phyloP scores from a whole-genome alignment of 1,140 invertebrate genomes.

The Leptinotarsa defecta region DNA sequence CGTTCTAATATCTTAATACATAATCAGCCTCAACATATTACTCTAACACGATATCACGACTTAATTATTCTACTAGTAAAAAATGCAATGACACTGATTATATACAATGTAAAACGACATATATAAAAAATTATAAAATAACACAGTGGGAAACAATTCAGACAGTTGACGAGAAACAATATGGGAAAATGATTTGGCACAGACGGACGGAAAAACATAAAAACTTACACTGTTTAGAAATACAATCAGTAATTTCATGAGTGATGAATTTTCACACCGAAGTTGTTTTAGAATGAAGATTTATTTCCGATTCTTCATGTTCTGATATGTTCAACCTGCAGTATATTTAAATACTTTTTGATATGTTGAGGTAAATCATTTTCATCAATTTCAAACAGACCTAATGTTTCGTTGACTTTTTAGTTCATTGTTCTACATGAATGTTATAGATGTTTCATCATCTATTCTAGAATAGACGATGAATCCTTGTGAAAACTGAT shows the following conservation, averaged over 20 bases:
- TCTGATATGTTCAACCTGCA: constrained; percentile 32
- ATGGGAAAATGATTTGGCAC: constrained; percentile 24
- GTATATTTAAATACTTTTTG: constrained; percentile 29
- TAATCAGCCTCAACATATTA: constrained; percentile 45
- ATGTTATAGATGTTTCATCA: too few relatives aligned
- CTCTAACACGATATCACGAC: constrained; percentile 34
- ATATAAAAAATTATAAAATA: constrained; percentile 1
- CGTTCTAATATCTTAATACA: constrained; percentile 30
- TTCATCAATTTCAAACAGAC: constrained; percentile 7
- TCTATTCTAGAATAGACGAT: too few relatives aligned
- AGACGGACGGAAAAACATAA: constrained; percentile 34
- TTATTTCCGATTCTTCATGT: constrained; percentile 21
- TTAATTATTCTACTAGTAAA: constrained; percentile 23
- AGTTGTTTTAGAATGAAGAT: constrained; percentile 4
- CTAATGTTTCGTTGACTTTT: not conserved
- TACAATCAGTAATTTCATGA: constrained; percentile 15
- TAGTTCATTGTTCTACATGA: too few relatives aligned
- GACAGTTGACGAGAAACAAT: not conserved
- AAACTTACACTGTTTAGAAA: not conserved
- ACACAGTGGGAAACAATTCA: not conserved
- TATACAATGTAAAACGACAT: constrained; percentile 14
- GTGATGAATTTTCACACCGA: constrained; percentile 15
- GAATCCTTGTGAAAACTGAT: too few relatives aligned
- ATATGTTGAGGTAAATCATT: not conserved
- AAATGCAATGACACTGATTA: constrained; percentile 24